Evolutionary conservation across 2,888 invertebrate genomes (phyloP).

Genomic region (Disparrhopalites patrizii): DNA sequence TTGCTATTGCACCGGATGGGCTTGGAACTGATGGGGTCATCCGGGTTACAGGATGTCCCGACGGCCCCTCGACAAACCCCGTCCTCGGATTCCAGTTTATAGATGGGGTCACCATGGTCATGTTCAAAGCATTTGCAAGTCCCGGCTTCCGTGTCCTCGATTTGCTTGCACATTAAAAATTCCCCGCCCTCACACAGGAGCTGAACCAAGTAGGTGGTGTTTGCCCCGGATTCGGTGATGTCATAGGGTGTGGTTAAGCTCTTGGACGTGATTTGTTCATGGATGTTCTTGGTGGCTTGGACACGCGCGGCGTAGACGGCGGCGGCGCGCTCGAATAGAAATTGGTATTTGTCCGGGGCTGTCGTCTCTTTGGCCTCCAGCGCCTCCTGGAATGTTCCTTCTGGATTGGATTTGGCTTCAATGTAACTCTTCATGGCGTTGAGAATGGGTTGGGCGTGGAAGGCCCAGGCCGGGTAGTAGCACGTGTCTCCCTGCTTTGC

Average conservation of each 20-base stretch:
- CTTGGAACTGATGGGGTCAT: neutral
- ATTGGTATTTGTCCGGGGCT: neutral
- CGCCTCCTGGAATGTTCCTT: neutral
- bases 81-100: neutral
- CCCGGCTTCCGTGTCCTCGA: neutral
- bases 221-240: neutral
- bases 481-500: conserved; percentile 1
- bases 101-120: neutral
- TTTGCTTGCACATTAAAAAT: neutral
- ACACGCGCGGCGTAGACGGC: neutral
- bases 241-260: neutral
- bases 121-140: neutral
- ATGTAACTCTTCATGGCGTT: neutral
- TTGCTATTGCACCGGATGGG: neutral
- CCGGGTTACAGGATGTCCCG: neutral
- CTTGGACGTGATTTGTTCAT: neutral
- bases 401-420: neutral
- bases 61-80: neutral
- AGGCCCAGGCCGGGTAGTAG: neutral
- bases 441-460: neutral
- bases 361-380: neutral
- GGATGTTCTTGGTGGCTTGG: neutral
- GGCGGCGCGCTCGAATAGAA: neutral
- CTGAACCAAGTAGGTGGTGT: neutral
- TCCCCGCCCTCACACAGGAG: conserved; percentile 9